phyloP scores from a whole-genome alignment of 2,888 invertebrate species.

The Xanthorhoe spadicearia region DNA sequence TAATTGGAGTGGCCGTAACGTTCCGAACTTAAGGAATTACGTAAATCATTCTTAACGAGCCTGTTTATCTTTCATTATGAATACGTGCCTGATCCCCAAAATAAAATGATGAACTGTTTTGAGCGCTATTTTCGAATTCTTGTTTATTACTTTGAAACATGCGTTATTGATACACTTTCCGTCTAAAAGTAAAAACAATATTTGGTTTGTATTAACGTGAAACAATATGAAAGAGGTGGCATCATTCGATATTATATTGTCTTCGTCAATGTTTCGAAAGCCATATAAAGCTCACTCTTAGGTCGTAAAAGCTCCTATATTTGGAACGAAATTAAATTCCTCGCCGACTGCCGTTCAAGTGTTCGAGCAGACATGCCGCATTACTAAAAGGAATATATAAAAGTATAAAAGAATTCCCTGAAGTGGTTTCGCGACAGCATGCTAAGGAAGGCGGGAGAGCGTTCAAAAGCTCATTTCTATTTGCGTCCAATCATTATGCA shows the following conservation, averaged over 20 bases:
- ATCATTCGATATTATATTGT: slow-evolving; percentile 31
- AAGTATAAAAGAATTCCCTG: slow-evolving; percentile 68
- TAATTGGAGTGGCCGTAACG: slow-evolving; percentile 68
- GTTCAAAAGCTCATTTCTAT: slow-evolving; percentile 72
- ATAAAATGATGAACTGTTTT: slow-evolving; percentile 24
- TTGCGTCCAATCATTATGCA: slow-evolving; percentile 80
- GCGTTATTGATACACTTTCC: slow-evolving; percentile 9
- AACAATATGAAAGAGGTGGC: background rate
- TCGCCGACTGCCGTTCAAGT: slow-evolving; percentile 49
- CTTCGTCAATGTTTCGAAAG: slow-evolving; percentile 36
- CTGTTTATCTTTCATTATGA: slow-evolving; percentile 48
- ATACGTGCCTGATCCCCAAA: slow-evolving; percentile 32
- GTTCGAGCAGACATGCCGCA: slow-evolving; percentile 47
- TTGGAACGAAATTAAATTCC: slow-evolving; percentile 47
- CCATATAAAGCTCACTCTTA: slow-evolving; percentile 34
- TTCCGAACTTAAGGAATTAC: slow-evolving; percentile 57
- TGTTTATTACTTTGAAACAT: slow-evolving; percentile 24
- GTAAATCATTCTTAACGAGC: slow-evolving; percentile 53
- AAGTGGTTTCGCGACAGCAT: slow-evolving; percentile 75
- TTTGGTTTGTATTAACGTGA: slow-evolving; percentile 16
- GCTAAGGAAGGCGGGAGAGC: slow-evolving; percentile 62
- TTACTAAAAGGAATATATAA: slow-evolving; percentile 65
- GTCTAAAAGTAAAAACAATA: slow-evolving; percentile 3
- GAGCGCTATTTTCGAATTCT: slow-evolving; percentile 29
- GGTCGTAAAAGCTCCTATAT: slow-evolving; percentile 45